phyloP scores from a whole-genome alignment of 2,888 invertebrate species.

The Siphonodentalium dalli region DNA sequence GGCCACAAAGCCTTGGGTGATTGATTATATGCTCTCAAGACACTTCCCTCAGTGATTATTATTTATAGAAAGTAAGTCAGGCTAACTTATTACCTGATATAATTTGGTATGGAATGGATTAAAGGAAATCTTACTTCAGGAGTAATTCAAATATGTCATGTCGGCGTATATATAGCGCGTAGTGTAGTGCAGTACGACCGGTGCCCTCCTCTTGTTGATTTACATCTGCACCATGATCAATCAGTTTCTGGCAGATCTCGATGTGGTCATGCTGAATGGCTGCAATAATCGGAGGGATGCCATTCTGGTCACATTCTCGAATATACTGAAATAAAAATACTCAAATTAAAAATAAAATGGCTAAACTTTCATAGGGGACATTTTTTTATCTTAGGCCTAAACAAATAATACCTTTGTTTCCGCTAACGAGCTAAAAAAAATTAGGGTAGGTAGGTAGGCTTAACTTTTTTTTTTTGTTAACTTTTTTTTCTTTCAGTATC shows the following conservation, averaged over 20 bases:
- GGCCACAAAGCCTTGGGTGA: no score
- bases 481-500: no score
- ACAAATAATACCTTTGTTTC: no score
- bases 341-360: no score
- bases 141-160: constrained; percentile 45
- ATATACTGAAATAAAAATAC: constrained; percentile 36
- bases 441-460: no score
- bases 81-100: neutral
- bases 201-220: constrained; percentile 41
- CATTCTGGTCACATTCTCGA: constrained; percentile 34
- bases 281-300: constrained; percentile 45
- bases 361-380: no score
- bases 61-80: neutral
- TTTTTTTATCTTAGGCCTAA: no score
- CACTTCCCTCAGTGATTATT: no score
- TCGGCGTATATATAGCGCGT: constrained; percentile 42
- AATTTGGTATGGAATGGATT: neutral
- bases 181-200: constrained; percentile 47
- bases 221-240: constrained; percentile 45
- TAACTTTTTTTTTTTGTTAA: no score
- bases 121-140: constrained; percentile 42
- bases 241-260: constrained; percentile 39
- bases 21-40: no score
- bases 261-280: constrained; percentile 46
- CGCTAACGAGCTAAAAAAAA: no score